phyloP scores from a whole-genome alignment of 2,113 vertebrate genomes.

The Hipposideros armiger region DNA sequence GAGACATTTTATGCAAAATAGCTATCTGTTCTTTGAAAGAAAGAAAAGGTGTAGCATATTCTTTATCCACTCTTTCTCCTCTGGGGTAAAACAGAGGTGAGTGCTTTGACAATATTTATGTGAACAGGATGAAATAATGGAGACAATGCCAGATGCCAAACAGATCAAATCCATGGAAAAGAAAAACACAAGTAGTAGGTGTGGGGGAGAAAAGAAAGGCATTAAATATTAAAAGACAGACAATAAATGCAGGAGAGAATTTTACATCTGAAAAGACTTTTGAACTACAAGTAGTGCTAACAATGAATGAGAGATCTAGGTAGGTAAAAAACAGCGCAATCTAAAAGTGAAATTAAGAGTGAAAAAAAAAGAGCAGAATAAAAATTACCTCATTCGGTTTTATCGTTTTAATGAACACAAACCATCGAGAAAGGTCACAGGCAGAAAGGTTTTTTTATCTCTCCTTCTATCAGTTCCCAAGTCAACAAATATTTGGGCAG shows the following conservation, averaged over 20 bases:
- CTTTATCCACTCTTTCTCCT: slow-evolving; percentile 14
- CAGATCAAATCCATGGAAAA: slow-evolving; percentile 50
- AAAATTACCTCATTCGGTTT: slow-evolving; percentile 20
- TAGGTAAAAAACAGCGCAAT: not conserved
- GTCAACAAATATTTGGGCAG: slow-evolving; percentile 46
- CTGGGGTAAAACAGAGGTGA: slow-evolving; percentile 53
- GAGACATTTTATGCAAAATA: slow-evolving; percentile 43
- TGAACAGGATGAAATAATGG: slow-evolving; percentile 46
- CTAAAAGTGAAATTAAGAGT: not conserved
- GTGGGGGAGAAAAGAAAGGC: not conserved
- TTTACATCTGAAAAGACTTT: slow-evolving; percentile 71
- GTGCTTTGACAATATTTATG: slow-evolving; percentile 60
- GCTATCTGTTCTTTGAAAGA: slow-evolving; percentile 44
- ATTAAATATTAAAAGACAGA: slow-evolving; percentile 71
- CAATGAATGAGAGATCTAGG: not conserved
- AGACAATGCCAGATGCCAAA: slow-evolving; percentile 54
- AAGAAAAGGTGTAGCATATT: slow-evolving; percentile 14
- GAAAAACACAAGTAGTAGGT: slow-evolving; percentile 36
- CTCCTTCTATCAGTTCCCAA: slow-evolving; percentile 23
- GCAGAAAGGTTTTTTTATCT: slow-evolving; percentile 41
- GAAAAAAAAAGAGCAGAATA: not conserved
- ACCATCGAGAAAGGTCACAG: slow-evolving; percentile 53
- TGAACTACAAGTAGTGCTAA: slow-evolving; percentile 1
- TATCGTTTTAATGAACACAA: slow-evolving; percentile 60
- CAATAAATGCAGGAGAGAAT: slow-evolving; percentile 26